These are phyloP conservation scores for Epsilonema sp. DNA, from an alignment of 2,888 invertebrate species.

Conservation along the genomic window DNA sequence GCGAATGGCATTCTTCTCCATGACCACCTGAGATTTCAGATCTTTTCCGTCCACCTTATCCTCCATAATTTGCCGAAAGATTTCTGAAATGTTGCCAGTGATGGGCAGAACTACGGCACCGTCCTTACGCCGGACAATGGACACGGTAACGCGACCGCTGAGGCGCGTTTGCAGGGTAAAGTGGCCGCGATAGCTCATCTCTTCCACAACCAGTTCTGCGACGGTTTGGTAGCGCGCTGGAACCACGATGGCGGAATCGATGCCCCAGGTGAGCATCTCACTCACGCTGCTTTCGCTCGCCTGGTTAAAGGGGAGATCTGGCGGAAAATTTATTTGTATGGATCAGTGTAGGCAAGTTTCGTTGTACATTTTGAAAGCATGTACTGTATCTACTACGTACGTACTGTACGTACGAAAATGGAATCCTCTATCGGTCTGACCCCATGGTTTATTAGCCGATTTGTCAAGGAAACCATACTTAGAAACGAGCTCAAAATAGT, in stretches of 20 bases:
- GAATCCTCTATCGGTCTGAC: too few relatives aligned
- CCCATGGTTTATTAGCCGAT: too few relatives aligned
- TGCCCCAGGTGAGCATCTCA: constrained; percentile 35
- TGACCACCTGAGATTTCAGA: constrained; percentile 13
- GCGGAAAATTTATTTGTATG: too few relatives aligned
- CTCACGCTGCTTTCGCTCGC: constrained; percentile 27
- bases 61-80: constrained; percentile 14
- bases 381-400: too few relatives aligned
- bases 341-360: too few relatives aligned
- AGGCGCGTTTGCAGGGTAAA: constrained; percentile 29
- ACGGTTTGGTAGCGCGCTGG: constrained; percentile 28
- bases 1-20: constrained; percentile 19
- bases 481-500: too few relatives aligned
- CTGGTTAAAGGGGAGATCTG: too few relatives aligned
- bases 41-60: neutral
- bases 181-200: constrained; percentile 32
- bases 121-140: constrained; percentile 16
- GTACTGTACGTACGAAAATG: too few relatives aligned
- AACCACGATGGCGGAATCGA: constrained; percentile 32
- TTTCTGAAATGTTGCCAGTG: constrained; percentile 20
- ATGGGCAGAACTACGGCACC: constrained; percentile 23
- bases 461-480: too few relatives aligned
- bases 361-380: too few relatives aligned
- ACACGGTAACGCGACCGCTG: constrained; percentile 7
- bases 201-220: constrained; percentile 34